These are phyloP conservation scores for Pygoscelis adeliae DNA, from an alignment of 2,113 vertebrate genomes.

Conservation along the genomic window DNA sequence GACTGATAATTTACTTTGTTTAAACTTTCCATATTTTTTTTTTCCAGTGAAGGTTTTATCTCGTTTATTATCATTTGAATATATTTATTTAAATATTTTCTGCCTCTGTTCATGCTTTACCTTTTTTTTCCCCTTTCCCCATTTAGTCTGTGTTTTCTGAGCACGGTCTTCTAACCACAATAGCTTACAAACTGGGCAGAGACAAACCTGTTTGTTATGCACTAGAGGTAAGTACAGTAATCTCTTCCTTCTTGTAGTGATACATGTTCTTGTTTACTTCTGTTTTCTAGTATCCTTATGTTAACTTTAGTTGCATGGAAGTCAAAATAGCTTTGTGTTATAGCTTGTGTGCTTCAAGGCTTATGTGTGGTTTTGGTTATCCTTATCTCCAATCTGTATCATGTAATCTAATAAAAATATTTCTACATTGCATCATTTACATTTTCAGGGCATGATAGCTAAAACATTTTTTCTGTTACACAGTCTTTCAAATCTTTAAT, in stretches of 20 bases:
- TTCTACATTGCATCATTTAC: not conserved
- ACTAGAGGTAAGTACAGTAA: constrained; percentile 81
- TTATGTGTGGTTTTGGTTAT: not conserved
- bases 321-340: not conserved
- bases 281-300: not conserved
- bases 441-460: not conserved
- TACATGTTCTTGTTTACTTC: not conserved
- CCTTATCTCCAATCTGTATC: not conserved
- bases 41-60: not conserved
- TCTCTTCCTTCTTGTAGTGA: not conserved
- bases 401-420: not conserved
- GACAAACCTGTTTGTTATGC: constrained; percentile 86
- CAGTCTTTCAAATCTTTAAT: not conserved
- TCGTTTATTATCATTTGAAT: not conserved
- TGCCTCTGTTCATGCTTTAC: not conserved
- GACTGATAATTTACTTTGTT: not conserved
- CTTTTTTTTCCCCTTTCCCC: not conserved
- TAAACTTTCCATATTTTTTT: not conserved
- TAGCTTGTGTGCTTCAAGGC: not conserved
- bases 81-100: not conserved
- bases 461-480: not conserved
- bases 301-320: not conserved
- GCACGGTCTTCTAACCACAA: constrained; percentile 92
- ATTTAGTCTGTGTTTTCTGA: constrained; percentile 87
- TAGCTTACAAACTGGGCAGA: constrained; percentile 91